A percentile compares a stretch with the other conserved stretches of the same genome.
These are phyloP conservation scores for Cylindroiulus punctatus DNA, from an alignment of 2,888 invertebrate genomes.

Conservation along the genomic window DNA sequence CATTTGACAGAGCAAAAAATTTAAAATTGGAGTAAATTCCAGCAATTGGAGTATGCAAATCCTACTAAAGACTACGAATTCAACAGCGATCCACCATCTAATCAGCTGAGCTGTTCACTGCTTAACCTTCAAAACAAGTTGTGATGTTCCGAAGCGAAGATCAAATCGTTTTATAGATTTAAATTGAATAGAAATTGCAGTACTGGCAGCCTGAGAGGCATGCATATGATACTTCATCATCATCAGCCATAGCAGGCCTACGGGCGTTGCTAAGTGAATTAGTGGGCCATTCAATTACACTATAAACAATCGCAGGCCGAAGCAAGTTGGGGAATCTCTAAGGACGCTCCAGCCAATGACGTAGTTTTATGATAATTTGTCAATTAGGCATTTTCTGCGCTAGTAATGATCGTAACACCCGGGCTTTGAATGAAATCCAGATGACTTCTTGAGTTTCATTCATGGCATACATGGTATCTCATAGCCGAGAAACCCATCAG, in stretches of 20 bases:
- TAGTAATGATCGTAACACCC: not conserved
- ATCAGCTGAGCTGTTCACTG: not conserved
- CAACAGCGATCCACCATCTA: not conserved
- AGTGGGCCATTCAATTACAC: conserved; percentile 44
- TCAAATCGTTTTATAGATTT: conserved; percentile 50
- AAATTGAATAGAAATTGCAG: conserved; percentile 49
- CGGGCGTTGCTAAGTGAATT: conserved; percentile 34
- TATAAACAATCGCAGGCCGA: not conserved
- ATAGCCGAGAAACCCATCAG: too few species aligned
- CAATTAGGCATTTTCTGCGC: not conserved
- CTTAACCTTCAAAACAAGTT: conserved; percentile 51
- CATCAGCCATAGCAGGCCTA: conserved; percentile 27
- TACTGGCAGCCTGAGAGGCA: conserved; percentile 44
- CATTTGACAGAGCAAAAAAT: not conserved
- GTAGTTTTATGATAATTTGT: not conserved
- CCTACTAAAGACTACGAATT: not conserved
- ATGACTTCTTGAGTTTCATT: not conserved
- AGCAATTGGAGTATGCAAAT: not conserved
- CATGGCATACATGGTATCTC: not conserved
- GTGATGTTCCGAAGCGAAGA: conserved; percentile 46
- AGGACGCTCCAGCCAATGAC: not conserved
- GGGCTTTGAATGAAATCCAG: not conserved
- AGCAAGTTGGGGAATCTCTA: conserved; percentile 1
- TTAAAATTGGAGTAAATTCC: not conserved
- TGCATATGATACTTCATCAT: conserved; percentile 26